Base-by-base conservation (phyloP, 2,113 vertebrate species). In the Hemiscyllium ocellatum region DNA sequence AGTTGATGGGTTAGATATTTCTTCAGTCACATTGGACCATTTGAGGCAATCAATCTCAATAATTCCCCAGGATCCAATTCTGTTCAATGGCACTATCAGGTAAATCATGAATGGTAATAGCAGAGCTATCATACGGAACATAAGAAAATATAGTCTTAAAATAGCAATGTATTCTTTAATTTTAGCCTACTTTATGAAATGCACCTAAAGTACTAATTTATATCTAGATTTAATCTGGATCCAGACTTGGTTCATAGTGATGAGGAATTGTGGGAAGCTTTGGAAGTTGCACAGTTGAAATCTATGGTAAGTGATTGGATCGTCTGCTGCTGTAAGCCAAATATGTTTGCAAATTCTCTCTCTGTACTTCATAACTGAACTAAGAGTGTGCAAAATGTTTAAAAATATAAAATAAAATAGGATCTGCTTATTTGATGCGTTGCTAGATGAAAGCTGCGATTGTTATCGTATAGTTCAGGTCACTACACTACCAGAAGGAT, bases 21-120 rank as follows among this genome's bases (percentile, higher is more conserved):
- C 94, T 69, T 50, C 42, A 52, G 69, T 95, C 47, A 52, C 68
- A 33, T 22, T 95, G 94, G 94, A 70, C 42, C 69, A 50, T 29
- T 95, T 95, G 50, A 95, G 94, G 69, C 72, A 72, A 47, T 24
- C 94, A 95, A 95, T 95, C 42, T 72, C 94, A 95, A 72, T 95
- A 72, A 95, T 95, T 95, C 94, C 94, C 47, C 94, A 95, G 94
- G 94, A 95, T 76, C 94, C 94, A 72, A 52, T 95, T 95, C 69
- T 95, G 12, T 95, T 95, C 94, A 70, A 47, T 76, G 94, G 94
- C 69, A 72, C 94, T 17, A 52, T 95, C 94, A 95, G 94, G 94
- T 95, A 95, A 95, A 52, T 33, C 10, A 66, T 66, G 29, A 4
- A 50, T 22, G 26, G 66, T 7, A 94, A 37, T 24, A 33, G 22